Base-by-base conservation (phyloP, 2,797 vertebrate genomes). In the Allobates femoralis region DNA sequence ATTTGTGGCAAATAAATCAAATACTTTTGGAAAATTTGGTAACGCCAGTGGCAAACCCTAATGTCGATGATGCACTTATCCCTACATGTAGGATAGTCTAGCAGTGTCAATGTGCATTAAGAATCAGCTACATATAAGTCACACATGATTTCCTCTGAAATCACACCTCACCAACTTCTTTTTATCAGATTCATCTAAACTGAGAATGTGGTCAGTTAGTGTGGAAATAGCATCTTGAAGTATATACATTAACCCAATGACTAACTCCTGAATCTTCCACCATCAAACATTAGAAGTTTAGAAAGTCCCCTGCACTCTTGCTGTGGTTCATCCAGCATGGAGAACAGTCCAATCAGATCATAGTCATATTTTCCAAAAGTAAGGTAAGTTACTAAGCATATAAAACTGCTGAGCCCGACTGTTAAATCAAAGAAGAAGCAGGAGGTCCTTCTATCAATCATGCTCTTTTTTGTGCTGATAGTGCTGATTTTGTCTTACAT, bases 141-240 rank as follows among this genome's bases (percentile, higher is more conserved):
- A 5, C 30, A 71, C 32, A 73, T 83, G 53, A 81, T 26, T 81
- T 81, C 64, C 64, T 37, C 62, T 32, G 51, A 23, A 56, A 10
- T 55, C 66, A 71, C 66, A 83, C 67, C 30, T 37, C 51, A 2
- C 10, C 28, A 71, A 34, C 34, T 11, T 62, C 51, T 69, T 51
- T 67, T 82, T 71, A 82, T 82, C 64, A 34, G 51, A 32, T 69
- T 53, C 71, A 12, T 71, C 64, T 69, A 37, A 82, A 12, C 66
- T 64, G 19, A 71, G n/a, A 23, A 37, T 83, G 81, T 83, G 66
- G 81, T 83, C 81, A 83, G 53, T 41, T 32, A 58, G 51, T 55
- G 67, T 73, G 32, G 56, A 71, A 82, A 82, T 69, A 81, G 26
- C 34, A 80, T 80, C 62, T 69, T 34, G n/a, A 15, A 67, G 14